Conservation (phyloP, 1,140 invertebrate species). For the Drosophila oshimai region DNA sequence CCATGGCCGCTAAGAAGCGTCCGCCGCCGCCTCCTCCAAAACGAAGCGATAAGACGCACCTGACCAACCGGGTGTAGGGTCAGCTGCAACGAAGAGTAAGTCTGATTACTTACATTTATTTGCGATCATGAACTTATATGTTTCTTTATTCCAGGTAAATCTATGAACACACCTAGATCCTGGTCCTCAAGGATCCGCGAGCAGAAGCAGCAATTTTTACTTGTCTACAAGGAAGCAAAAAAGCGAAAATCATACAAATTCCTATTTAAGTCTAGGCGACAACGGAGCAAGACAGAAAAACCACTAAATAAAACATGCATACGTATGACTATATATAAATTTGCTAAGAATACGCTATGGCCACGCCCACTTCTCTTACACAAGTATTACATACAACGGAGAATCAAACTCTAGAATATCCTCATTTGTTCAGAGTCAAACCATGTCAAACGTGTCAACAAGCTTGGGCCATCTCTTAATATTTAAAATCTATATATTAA, state of each 20-base stretch:
- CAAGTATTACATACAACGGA: constrained; percentile 61
- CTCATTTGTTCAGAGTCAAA: background rate
- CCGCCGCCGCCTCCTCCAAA: constrained; percentile 91
- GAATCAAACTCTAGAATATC: constrained; percentile 1
- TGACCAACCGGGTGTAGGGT: constrained; percentile 83
- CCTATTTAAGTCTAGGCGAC: constrained; percentile 56
- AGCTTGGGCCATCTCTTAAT: background rate
- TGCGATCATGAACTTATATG: background rate
- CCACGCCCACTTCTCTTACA: constrained; percentile 61
- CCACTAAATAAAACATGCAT: constrained; percentile 1
- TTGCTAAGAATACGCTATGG: constrained; percentile 31
- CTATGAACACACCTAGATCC: background rate
- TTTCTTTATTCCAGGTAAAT: background rate
- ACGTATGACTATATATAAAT: constrained; percentile 19
- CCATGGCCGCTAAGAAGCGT: constrained; percentile 83
- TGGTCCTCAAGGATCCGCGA: background rate
- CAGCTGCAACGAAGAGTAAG: constrained; percentile 3
- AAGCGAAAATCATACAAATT: constrained; percentile 37
- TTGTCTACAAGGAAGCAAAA: background rate
- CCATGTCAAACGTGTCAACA: background rate
- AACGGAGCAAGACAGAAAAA: background rate
- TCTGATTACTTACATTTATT: background rate
- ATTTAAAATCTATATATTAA: background rate
- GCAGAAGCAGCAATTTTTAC: background rate
- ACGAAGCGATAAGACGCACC: constrained; percentile 90